phyloP scores from a whole-genome alignment of 2,797 vertebrate species.

The Kryptolebias ocellatus region DNA sequence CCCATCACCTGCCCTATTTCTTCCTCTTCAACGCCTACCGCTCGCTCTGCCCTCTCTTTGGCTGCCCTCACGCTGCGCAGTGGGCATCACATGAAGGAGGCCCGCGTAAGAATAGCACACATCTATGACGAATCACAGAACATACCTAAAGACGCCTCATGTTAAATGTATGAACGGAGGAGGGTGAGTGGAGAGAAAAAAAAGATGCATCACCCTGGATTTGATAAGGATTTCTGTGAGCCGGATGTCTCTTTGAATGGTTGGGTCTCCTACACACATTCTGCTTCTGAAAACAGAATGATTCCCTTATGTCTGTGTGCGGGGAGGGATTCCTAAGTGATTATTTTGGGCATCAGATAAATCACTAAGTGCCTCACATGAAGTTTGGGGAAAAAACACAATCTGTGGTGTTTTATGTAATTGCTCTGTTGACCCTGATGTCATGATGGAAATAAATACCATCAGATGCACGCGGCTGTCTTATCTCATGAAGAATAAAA shows the following conservation, averaged over 20 bases:
- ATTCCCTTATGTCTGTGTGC: constrained; percentile 46
- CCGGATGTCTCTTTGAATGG: constrained; percentile 71
- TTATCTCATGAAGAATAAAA: neutral
- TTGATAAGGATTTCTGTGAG: constrained; percentile 33
- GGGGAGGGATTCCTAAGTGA: constrained; percentile 60
- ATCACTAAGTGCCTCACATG: constrained; percentile 21
- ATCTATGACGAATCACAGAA: constrained; percentile 54
- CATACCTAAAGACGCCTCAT: constrained; percentile 43
- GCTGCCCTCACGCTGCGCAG: constrained; percentile 16
- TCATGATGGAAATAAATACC: neutral
- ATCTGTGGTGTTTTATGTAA: constrained; percentile 16
- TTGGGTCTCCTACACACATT: constrained; percentile 65
- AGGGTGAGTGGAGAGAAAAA: constrained; percentile 31
- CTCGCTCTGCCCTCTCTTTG: constrained; percentile 11
- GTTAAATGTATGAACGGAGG: constrained; percentile 67
- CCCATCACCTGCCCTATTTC: constrained; percentile 14
- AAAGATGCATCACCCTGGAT: constrained; percentile 41
- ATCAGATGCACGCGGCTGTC: neutral
- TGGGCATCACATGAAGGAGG: constrained; percentile 46
- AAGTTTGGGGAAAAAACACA: constrained; percentile 8
- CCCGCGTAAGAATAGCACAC: constrained; percentile 46
- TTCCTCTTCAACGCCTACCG: constrained; percentile 17
- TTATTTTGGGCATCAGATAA: constrained; percentile 56
- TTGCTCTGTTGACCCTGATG: constrained; percentile 17
- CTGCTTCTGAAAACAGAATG: constrained; percentile 50